These are phyloP conservation scores for Epinephelus fuscoguttatus DNA, from an alignment of 2,113 vertebrate genomes.

Conservation along the genomic window DNA sequence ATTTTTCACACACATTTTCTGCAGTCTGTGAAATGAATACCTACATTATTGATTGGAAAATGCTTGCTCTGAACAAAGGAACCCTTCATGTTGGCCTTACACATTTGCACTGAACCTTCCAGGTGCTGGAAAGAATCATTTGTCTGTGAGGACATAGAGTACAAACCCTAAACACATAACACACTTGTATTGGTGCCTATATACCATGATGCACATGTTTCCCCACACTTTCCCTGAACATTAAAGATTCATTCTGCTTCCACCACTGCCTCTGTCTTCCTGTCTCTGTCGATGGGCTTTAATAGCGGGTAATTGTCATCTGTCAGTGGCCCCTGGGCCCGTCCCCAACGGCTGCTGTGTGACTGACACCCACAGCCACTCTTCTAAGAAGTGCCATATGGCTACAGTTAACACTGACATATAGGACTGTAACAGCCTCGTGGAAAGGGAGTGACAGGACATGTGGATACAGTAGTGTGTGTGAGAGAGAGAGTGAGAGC, in stretches of 20 bases:
- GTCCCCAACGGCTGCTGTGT: conserved; percentile 64
- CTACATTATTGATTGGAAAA: conserved; percentile 39
- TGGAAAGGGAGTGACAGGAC: conserved; percentile 45
- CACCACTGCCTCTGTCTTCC: neutral
- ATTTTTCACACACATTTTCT: neutral
- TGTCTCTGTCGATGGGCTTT: conserved; percentile 58
- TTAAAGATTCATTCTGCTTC: conserved; percentile 22
- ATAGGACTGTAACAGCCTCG: conserved; percentile 63
- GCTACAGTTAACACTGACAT: conserved; percentile 55
- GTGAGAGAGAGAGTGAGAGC: conserved; percentile 30
- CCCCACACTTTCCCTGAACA: neutral
- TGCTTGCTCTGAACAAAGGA: neutral
- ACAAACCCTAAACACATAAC: neutral
- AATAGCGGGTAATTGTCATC: conserved; percentile 78
- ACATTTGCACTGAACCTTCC: neutral
- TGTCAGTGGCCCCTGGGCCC: conserved; percentile 64
- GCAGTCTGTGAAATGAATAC: neutral
- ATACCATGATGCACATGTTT: neutral
- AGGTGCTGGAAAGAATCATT: neutral
- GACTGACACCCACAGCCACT: conserved; percentile 68
- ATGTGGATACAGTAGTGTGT: conserved; percentile 30
- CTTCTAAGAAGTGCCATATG: conserved; percentile 60
- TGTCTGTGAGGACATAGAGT: neutral
- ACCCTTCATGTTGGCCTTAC: neutral
- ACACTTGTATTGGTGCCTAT: neutral